These are phyloP conservation scores for Pheosia gnoma DNA, from an alignment of 2,888 invertebrate genomes.

Conservation along the genomic window DNA sequence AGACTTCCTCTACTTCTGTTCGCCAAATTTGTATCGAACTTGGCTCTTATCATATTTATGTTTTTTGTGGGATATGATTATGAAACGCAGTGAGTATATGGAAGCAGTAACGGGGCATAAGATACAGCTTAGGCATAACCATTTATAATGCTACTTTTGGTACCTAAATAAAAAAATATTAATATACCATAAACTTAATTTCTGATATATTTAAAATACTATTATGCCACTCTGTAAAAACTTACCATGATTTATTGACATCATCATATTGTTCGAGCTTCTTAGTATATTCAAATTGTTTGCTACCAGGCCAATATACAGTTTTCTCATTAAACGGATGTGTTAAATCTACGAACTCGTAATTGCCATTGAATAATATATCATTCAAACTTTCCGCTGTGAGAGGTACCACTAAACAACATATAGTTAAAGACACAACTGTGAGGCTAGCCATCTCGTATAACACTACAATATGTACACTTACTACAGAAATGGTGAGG, in stretches of 20 bases:
- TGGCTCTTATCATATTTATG: too few relatives aligned
- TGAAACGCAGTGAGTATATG: too few relatives aligned
- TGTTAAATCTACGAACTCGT: conserved; percentile 63
- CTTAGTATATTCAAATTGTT: conserved; percentile 55
- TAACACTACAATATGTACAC: conserved; percentile 5
- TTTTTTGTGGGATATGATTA: too few relatives aligned
- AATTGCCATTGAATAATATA: conserved; percentile 54
- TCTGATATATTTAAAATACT: too few relatives aligned
- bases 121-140: too few relatives aligned
- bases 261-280: conserved; percentile 34
- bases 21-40: too few relatives aligned
- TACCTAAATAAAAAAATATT: too few relatives aligned
- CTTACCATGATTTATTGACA: conserved; percentile 55
- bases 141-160: too few relatives aligned
- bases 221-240: conserved; percentile 8
- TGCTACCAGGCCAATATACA: conserved; percentile 54
- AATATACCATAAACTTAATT: too few relatives aligned
- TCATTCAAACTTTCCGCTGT: conserved; percentile 44
- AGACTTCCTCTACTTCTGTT: too few relatives aligned
- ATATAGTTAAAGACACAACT: conserved; percentile 27
- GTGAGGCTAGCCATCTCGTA: conserved; percentile 38
- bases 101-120: too few relatives aligned
- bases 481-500: background rate
- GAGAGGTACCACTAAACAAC: conserved; percentile 17
- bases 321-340: conserved; percentile 59